Evolutionary conservation across 2,113 vertebrate genomes (phyloP).

Genomic region (Siphamia tubifer): DNA sequence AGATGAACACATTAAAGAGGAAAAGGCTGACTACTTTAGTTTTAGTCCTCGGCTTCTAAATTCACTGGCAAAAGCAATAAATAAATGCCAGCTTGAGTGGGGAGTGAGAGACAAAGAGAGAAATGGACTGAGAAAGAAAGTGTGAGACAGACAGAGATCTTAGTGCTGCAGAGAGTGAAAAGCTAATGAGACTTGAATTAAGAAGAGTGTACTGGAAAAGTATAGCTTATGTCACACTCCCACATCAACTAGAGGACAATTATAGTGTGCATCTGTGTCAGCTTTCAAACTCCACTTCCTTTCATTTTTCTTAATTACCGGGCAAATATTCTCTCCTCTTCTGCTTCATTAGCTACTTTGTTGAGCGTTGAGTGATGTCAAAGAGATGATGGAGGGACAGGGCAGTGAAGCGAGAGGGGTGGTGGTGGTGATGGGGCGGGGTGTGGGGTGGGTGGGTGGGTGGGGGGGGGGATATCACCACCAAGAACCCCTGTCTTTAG

Average conservation of each 20-base stretch:
- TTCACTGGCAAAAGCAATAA: background rate
- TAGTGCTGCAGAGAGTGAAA: background rate
- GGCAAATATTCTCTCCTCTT: conserved; percentile 71
- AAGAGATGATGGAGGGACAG: conserved; percentile 76
- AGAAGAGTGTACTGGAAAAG: conserved; percentile 33
- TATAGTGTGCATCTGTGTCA: conserved; percentile 66
- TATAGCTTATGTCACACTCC: conserved; percentile 28
- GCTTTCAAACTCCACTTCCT: conserved; percentile 71
- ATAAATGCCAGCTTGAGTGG: background rate
- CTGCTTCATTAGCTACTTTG: conserved; percentile 81
- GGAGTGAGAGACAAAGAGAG: background rate
- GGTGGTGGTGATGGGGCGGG: no score
- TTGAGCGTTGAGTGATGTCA: conserved; percentile 79
- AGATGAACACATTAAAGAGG: background rate
- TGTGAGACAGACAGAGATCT: background rate
- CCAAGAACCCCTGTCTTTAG: conserved; percentile 59
- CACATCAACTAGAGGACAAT: conserved; percentile 72
- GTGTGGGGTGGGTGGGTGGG: no score
- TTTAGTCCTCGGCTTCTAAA: background rate
- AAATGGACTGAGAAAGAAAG: background rate
- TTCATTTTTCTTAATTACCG: conserved; percentile 84
- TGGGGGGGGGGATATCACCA: conserved; percentile 56
- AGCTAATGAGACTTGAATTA: conserved; percentile 48
- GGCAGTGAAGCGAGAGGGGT: conserved; percentile 47
- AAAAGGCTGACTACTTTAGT: background rate